Evolutionary conservation across 2,113 vertebrate genomes (phyloP).

Genomic region (Bubo bubo): DNA sequence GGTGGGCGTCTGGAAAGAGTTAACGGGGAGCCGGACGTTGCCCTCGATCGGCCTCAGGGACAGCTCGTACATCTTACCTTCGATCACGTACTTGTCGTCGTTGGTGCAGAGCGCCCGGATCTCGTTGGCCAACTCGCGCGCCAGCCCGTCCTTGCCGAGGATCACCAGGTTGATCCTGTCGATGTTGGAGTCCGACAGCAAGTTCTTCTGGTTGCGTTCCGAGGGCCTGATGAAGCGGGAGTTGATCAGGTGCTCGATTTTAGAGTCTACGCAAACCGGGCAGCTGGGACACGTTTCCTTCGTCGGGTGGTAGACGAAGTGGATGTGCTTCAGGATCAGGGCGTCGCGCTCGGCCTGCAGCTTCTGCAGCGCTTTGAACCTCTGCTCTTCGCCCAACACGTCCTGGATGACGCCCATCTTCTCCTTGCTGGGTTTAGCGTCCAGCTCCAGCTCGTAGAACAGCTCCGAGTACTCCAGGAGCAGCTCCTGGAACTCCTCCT

Average conservation of each 20-base stretch:
- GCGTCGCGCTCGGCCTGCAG: constrained; percentile 95
- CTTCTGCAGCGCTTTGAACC: constrained; percentile 94
- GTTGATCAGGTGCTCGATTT: constrained; percentile 88
- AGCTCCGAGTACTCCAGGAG: constrained; percentile 96
- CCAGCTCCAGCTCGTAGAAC: constrained; percentile 95
- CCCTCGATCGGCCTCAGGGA: constrained; percentile 92
- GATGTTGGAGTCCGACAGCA: constrained; percentile 69
- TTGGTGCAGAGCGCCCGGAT: constrained; percentile 92
- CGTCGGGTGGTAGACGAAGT: constrained; percentile 96
- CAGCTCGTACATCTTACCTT: constrained; percentile 93
- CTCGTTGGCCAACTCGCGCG: constrained; percentile 93
- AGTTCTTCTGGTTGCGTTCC: constrained; percentile 84
- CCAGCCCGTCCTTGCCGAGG: constrained; percentile 92
- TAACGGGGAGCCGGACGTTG: constrained; percentile 93
- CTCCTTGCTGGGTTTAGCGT: constrained; percentile 98
- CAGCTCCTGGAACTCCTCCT: constrained; percentile 97
- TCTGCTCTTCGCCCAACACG: constrained; percentile 89
- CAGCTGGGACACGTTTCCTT: constrained; percentile 95
- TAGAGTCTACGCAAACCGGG: constrained; percentile 86
- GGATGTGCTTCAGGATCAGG: constrained; percentile 95
- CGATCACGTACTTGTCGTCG: constrained; percentile 91
- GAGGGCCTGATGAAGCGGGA: constrained; percentile 82
- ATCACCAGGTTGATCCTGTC: constrained; percentile 94
- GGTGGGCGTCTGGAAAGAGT: constrained; percentile 93
- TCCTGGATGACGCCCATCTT: constrained; percentile 98